phyloP scores from a whole-genome alignment of 1,140 invertebrate species.

The Dysdera silvatica region DNA sequence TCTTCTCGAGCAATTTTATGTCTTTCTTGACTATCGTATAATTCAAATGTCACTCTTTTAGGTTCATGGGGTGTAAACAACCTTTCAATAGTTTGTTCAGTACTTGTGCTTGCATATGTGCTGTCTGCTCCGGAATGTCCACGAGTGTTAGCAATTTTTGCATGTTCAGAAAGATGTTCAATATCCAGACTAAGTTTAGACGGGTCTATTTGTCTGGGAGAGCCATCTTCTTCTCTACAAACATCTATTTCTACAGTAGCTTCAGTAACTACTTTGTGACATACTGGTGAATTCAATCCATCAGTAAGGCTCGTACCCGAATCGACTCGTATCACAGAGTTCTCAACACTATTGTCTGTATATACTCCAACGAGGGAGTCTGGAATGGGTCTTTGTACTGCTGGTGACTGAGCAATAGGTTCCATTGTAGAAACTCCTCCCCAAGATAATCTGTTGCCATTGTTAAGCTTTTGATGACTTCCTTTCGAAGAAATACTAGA shows the following conservation, averaged over 20 bases:
- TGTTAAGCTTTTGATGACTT: slow-evolving; percentile 19
- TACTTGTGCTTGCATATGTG: slow-evolving; percentile 23
- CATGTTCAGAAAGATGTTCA: slow-evolving; percentile 7
- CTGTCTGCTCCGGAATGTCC: slow-evolving; percentile 9
- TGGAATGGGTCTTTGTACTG: slow-evolving; percentile 21
- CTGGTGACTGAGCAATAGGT: slow-evolving; percentile 28
- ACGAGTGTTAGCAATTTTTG: background rate
- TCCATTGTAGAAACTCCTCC: slow-evolving; percentile 23
- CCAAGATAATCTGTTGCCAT: slow-evolving; percentile 29
- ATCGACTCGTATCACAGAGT: slow-evolving; percentile 1
- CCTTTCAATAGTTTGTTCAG: slow-evolving; percentile 20
- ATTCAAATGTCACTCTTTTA: slow-evolving; percentile 31
- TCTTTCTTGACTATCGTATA: slow-evolving; percentile 16
- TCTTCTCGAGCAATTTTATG: slow-evolving; percentile 18
- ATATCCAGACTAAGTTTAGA: slow-evolving; percentile 14
- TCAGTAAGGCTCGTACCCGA: slow-evolving; percentile 14
- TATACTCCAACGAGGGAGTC: slow-evolving; percentile 8
- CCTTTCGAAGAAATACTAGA: slow-evolving; percentile 50
- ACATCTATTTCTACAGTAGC: slow-evolving; percentile 24
- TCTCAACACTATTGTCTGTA: background rate
- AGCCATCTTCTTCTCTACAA: background rate
- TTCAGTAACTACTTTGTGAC: slow-evolving; percentile 28
- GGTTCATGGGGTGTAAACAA: slow-evolving; percentile 26
- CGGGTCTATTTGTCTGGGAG: slow-evolving; percentile 12
- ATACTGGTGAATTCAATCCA: slow-evolving; percentile 4